Evolutionary conservation across 92 coral and sea anemone species (phyloP).

Genomic region (Epizoanthus fatuus): DNA sequence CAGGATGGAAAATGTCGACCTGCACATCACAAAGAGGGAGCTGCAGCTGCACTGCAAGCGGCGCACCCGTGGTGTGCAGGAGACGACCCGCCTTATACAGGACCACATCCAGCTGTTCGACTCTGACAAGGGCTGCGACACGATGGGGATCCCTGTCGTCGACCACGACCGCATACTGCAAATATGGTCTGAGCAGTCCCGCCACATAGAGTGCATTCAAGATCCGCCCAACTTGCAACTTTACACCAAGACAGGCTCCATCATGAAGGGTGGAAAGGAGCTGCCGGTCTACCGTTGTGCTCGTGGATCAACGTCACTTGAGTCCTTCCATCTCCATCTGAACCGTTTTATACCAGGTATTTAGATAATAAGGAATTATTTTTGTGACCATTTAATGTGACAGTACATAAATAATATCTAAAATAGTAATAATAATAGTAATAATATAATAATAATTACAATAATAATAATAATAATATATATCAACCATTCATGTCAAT

Average conservation of each 20-base stretch:
- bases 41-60: conserved; percentile 35
- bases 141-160: conserved; percentile 24
- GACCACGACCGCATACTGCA: conserved; percentile 18
- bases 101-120: conserved; percentile 1
- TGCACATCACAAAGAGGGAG: conserved; percentile 38
- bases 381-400: no score
- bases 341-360: conserved; percentile 61
- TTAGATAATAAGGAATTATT: no score
- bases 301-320: background rate
- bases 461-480: background rate
- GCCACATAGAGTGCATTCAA: conserved; percentile 39
- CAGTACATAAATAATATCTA: no score
- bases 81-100: conserved; percentile 1
- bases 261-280: conserved; percentile 26
- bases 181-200: conserved; percentile 11
- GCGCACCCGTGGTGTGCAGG: conserved; percentile 25
- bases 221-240: conserved; percentile 29
- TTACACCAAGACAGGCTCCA: conserved; percentile 14
- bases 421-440: no score
- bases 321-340: conserved; percentile 43
- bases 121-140: conserved; percentile 14
- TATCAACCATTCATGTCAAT: background rate
- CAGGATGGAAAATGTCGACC: background rate
- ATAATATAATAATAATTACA: no score
- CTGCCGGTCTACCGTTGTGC: conserved; percentile 66